Evolutionary conservation across 2,113 vertebrate genomes (phyloP).

Genomic region (Bubalus kerabau): DNA sequence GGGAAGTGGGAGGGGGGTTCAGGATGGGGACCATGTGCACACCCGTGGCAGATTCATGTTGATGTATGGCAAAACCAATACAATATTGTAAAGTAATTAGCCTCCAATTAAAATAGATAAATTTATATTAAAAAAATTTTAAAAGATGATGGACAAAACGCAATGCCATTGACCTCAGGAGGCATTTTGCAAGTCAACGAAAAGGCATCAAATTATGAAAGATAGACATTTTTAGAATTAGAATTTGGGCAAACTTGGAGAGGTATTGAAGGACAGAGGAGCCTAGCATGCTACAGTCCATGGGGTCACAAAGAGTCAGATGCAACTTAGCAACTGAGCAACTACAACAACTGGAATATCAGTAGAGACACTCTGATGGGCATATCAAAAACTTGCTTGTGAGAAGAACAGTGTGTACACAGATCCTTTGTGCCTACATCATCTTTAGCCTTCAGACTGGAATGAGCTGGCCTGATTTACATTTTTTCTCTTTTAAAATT

Average conservation of each 20-base stretch:
- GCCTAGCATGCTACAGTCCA: background rate
- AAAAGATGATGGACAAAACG: accelerated
- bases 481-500: background rate
- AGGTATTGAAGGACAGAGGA: background rate
- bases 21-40: too few species aligned
- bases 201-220: background rate
- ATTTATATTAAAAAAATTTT: background rate
- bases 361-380: background rate
- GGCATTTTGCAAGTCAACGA: background rate
- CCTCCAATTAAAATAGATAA: background rate
- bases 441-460: background rate
- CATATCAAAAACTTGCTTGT: background rate
- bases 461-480: background rate
- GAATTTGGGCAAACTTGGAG: background rate
- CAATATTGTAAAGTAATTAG: background rate
- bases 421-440: background rate
- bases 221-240: background rate
- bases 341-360: background rate
- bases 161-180: accelerated
- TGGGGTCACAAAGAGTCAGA: background rate
- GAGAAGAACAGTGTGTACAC: background rate
- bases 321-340: background rate
- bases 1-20: too few species aligned
- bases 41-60: too few species aligned
- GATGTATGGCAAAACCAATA: background rate